phyloP scores from a whole-genome alignment of 2,797 vertebrate species.

The Lepilemur septentrionalis region DNA sequence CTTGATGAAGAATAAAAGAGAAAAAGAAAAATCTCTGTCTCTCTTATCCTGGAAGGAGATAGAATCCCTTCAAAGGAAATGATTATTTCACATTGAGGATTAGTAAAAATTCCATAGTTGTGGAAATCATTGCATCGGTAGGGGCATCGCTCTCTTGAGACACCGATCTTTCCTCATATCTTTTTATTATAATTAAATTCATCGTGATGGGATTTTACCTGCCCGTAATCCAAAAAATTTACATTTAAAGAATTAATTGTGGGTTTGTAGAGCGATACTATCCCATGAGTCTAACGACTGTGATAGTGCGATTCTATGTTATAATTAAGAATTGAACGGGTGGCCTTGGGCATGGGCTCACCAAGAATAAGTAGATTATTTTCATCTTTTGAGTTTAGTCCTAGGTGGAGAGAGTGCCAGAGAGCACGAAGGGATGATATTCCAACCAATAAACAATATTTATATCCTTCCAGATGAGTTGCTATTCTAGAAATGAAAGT shows the following conservation, averaged over 20 bases:
- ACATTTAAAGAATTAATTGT: constrained; percentile 45
- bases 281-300: constrained; percentile 24
- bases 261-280: constrained; percentile 25
- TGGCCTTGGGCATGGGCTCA: constrained; percentile 28
- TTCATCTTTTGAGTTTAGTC: constrained; percentile 47
- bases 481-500: constrained; percentile 64
- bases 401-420: background rate
- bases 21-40: constrained; percentile 14
- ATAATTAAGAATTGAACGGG: constrained; percentile 49
- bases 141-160: background rate
- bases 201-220: constrained; percentile 62
- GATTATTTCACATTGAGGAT: constrained; percentile 42
- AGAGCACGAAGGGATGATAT: background rate
- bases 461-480: constrained; percentile 61
- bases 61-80: constrained; percentile 27
- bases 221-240: constrained; percentile 53
- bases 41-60: background rate
- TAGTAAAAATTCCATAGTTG: constrained; percentile 21
- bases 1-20: constrained; percentile 47
- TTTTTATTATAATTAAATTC: constrained; percentile 59
- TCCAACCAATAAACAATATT: constrained; percentile 57
- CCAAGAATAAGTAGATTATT: constrained; percentile 31
- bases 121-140: constrained; percentile 18
- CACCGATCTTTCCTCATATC: constrained; percentile 2
- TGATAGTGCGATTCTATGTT: background rate